Evolutionary conservation across 2,888 invertebrate species (phyloP).

Genomic region (Cataglyphis livida): DNA sequence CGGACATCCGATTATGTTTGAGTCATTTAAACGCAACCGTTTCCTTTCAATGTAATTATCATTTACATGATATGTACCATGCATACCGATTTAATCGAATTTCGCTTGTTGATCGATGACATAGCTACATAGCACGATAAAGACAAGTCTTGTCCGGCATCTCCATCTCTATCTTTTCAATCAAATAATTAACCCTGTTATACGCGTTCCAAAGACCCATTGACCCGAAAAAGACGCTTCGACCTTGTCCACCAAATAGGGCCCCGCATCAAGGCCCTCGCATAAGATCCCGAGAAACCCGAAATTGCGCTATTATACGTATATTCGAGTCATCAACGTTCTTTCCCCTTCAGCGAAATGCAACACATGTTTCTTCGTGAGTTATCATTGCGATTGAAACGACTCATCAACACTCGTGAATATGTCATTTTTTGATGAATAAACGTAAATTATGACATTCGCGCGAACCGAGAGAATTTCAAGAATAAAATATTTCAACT

Average conservation of each 20-base stretch:
- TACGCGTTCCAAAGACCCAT: conserved; percentile 81
- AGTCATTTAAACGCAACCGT: conserved; percentile 25
- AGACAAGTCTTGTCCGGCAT: background rate
- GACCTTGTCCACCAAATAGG: conserved; percentile 84
- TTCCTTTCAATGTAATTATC: conserved; percentile 9
- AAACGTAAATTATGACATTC: conserved; percentile 1
- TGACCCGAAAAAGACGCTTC: conserved; percentile 78
- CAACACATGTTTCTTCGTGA: background rate
- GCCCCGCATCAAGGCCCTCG: conserved; percentile 81
- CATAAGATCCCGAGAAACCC: conserved; percentile 80
- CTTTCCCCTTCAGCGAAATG: conserved; percentile 16
- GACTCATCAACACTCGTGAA: background rate
- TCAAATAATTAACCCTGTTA: conserved; percentile 10
- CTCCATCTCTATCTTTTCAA: background rate
- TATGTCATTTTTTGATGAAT: conserved; percentile 20
- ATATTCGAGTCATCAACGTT: conserved; percentile 61
- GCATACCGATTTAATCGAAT: background rate
- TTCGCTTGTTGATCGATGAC: background rate
- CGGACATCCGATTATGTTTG: background rate
- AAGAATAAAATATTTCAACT: background rate
- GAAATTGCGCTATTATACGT: conserved; percentile 66
- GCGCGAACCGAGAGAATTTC: background rate
- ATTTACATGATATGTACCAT: background rate
- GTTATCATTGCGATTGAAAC: conserved; percentile 6
- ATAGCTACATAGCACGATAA: background rate